phyloP scores from a whole-genome alignment of 2,888 invertebrate genomes.

The Ptilodon capucinus region DNA sequence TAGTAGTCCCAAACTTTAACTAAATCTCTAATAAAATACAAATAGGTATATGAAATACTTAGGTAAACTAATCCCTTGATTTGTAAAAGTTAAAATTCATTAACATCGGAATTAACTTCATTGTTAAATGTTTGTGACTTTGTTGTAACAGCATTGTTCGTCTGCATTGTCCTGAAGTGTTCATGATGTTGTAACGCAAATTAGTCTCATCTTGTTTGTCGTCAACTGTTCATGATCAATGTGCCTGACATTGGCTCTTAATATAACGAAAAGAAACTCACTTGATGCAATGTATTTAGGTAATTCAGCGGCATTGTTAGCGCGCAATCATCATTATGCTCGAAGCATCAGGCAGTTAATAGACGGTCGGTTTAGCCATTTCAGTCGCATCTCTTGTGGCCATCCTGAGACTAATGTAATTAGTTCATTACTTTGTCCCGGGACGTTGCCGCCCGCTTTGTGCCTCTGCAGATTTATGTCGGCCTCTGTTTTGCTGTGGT shows the following conservation, averaged over 20 bases:
- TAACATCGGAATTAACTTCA: too few relatives aligned
- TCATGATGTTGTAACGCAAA: not conserved
- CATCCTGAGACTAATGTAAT: constrained; percentile 72
- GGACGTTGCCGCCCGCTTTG: constrained; percentile 55
- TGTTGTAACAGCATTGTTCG: too few relatives aligned
- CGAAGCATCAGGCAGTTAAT: constrained; percentile 51
- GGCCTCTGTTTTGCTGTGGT: constrained; percentile 57
- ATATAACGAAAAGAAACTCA: not conserved
- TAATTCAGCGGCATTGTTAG: constrained; percentile 38
- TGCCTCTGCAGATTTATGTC: constrained; percentile 67
- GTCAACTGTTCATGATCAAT: not conserved
- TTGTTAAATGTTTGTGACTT: too few relatives aligned
- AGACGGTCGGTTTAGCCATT: constrained; percentile 56
- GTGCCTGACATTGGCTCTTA: not conserved
- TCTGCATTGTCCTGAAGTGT: not conserved
- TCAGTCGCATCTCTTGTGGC: constrained; percentile 55
- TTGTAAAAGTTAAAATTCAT: too few relatives aligned
- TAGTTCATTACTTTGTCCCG: constrained; percentile 76
- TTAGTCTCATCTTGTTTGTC: not conserved
- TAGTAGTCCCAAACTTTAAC: too few relatives aligned
- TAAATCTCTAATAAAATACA: too few relatives aligned
- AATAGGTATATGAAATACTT: too few relatives aligned
- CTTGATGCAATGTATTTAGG: constrained; percentile 17
- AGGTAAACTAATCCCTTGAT: too few relatives aligned
- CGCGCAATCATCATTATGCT: constrained; percentile 48